These are phyloP conservation scores for Magallana angulata DNA, from an alignment of 1,140 invertebrate genomes.

Conservation along the genomic window DNA sequence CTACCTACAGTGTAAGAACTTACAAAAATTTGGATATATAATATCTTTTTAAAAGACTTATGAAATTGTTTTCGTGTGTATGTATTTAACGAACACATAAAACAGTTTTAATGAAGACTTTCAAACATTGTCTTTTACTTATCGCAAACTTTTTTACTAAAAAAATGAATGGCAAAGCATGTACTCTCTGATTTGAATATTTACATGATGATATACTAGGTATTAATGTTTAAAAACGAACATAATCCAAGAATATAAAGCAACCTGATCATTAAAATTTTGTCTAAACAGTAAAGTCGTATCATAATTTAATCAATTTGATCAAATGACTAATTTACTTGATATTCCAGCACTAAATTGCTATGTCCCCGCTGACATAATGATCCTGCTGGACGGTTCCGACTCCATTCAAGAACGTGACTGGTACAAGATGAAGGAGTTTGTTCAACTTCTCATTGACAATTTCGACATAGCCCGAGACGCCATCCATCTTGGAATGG, in stretches of 20 bases:
- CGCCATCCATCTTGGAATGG: slow-evolving; percentile 69
- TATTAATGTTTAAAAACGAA: too few species aligned
- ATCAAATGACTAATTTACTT: not conserved
- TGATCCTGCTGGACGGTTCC: slow-evolving; percentile 70
- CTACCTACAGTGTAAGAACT: slow-evolving; percentile 52
- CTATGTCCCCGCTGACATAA: slow-evolving; percentile 69
- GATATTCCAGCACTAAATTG: slow-evolving; percentile 59
- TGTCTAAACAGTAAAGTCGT: too few species aligned
- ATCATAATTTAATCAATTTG: too few species aligned
- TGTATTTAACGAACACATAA: too few species aligned
- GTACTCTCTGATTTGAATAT: too few species aligned
- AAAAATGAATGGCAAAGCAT: too few species aligned
- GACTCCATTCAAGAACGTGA: slow-evolving; percentile 68
- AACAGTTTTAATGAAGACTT: not conserved
- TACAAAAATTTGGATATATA: too few species aligned
- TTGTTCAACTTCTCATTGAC: slow-evolving; percentile 69
- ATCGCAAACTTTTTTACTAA: not conserved
- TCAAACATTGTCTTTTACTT: not conserved
- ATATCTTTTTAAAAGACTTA: too few species aligned
- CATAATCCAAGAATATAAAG: too few species aligned
- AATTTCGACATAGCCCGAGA: slow-evolving; percentile 64
- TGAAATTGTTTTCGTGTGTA: too few species aligned
- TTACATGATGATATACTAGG: too few species aligned
- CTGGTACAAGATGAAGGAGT: slow-evolving; percentile 68
- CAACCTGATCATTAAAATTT: too few species aligned